Evolutionary conservation across 2,113 vertebrate species (phyloP).

Genomic region (Aviceda subcristata): DNA sequence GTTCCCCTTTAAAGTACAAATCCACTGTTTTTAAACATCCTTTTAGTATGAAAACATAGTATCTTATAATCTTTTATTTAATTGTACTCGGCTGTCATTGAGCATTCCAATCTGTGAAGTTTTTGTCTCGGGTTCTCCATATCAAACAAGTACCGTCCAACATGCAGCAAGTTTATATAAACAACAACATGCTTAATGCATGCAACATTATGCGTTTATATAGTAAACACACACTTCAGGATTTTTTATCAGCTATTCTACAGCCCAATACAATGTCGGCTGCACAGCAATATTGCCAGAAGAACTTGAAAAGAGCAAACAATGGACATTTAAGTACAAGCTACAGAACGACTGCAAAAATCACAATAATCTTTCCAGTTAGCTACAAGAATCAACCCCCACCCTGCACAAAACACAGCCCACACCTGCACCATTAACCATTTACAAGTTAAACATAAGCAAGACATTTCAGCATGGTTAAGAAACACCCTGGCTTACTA

Average conservation of each 20-base stretch:
- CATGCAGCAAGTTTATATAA: slow-evolving; percentile 71
- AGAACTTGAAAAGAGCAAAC: slow-evolving; percentile 68
- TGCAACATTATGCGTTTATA: slow-evolving; percentile 41
- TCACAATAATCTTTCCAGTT: slow-evolving; percentile 40
- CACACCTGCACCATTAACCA: slow-evolving; percentile 51
- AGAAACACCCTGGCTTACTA: slow-evolving; percentile 62
- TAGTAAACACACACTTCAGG: slow-evolving; percentile 34
- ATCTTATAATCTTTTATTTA: slow-evolving; percentile 15
- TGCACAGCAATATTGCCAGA: slow-evolving; percentile 40
- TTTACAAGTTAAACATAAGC: slow-evolving; percentile 58
- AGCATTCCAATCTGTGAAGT: slow-evolving; percentile 62
- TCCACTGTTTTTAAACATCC: background rate
- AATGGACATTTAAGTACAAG: slow-evolving; percentile 64
- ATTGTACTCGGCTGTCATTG: background rate
- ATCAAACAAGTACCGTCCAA: slow-evolving; percentile 45
- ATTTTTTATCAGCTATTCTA: slow-evolving; percentile 5
- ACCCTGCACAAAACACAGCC: slow-evolving; percentile 52
- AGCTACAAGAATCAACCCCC: slow-evolving; percentile 53
- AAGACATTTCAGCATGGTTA: slow-evolving; percentile 57
- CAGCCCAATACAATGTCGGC: background rate
- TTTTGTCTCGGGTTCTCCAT: slow-evolving; percentile 30
- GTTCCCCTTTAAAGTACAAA: slow-evolving; percentile 13
- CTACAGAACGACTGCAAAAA: slow-evolving; percentile 27
- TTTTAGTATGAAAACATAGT: background rate
- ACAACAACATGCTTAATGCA: slow-evolving; percentile 64